A percentile compares a stretch with the other conserved stretches of the same genome.
Evolutionary conservation across 2,888 invertebrate species (phyloP).

Genomic region (Microctonus aethiopoides): DNA sequence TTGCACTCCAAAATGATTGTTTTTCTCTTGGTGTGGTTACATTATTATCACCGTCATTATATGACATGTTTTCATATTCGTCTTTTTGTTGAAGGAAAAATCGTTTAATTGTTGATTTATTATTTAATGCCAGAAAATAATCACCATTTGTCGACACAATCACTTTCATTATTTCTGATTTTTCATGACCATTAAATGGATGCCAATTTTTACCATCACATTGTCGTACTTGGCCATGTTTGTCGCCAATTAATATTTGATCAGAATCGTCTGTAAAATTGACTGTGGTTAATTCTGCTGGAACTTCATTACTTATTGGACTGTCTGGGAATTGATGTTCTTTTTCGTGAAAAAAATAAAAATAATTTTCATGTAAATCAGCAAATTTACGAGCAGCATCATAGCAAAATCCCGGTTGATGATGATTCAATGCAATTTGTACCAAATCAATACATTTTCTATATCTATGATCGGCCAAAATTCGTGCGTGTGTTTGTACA

Average conservation of each 20-base stretch:
- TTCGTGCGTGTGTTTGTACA: conserved; percentile 73
- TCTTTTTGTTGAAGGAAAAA: conserved; percentile 56
- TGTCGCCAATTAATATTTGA: conserved; percentile 68
- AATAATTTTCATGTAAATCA: conserved; percentile 65
- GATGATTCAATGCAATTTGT: conserved; percentile 77
- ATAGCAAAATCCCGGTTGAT: conserved; percentile 71
- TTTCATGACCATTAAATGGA: conserved; percentile 50
- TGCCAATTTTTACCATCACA: conserved; percentile 73
- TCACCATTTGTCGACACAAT: conserved; percentile 69
- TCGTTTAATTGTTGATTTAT: conserved; percentile 71
- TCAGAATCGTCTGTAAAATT: conserved; percentile 66
- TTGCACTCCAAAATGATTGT: conserved; percentile 53
- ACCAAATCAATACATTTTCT: conserved; percentile 72
- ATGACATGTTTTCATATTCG: conserved; percentile 36
- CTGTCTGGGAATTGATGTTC: conserved; percentile 58
- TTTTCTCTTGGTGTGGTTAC: conserved; percentile 56
- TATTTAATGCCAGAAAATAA: conserved; percentile 72
- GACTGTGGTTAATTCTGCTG: conserved; percentile 70
- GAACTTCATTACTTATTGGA: conserved; percentile 71
- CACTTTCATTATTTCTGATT: conserved; percentile 59
- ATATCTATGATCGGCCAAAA: conserved; percentile 72
- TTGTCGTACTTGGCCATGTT: conserved; percentile 69
- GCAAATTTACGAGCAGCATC: conserved; percentile 71
- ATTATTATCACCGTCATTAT: background rate
- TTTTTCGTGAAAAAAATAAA: conserved; percentile 75